Evolutionary conservation across 2,113 vertebrate genomes (phyloP), one percentile per base, ranked within the genome.

Genomic region (Tupaia chinensis): DNA sequence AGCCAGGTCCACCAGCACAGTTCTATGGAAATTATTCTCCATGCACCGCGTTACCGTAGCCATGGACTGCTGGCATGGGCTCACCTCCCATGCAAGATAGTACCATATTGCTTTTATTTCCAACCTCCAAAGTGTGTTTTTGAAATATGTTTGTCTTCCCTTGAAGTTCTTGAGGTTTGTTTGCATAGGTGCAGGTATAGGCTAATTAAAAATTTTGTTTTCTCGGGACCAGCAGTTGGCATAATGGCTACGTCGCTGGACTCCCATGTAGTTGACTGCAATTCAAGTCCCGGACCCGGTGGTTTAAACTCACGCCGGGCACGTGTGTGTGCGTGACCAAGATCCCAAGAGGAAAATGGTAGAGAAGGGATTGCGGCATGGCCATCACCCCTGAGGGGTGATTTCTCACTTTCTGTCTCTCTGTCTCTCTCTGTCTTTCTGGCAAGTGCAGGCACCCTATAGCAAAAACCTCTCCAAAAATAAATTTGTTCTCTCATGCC

Each of bases 101-200:
- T 1, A 69, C 34, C 54, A 60, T 14, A 15, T 32, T 68, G 63
- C 82, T 83, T 74, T 92, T 74, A 17, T 85, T 68, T 66, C 72
- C 34, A 63, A 95, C 56, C 27, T 92, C 56, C 80, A 65, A n/a
- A 66, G 32, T 61, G 94, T 58, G 34, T 70, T 87, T 86, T 65
- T 11, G 32, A 95, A 84, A 68, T 80, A 4, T 53, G 32, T 74
- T 95, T 90, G 44, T 89, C 25, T 73, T 93, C 17, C 20, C 9
- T 20, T 72, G 58, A 86, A 91, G 34, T 44, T 87, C 58, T 89
- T 22, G 58, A 86, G 72, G 44, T 1, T 69, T 93, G 23, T 94
- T 63, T 74, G 77, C 63, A 22, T 44, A 4, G n/a, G 4, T 14
- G 44, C 68, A 70, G 74, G 29, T 70, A 32, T 15, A 22, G 12